Conservation (phyloP, 2,888 invertebrate species). For the Baccha elongata region DNA sequence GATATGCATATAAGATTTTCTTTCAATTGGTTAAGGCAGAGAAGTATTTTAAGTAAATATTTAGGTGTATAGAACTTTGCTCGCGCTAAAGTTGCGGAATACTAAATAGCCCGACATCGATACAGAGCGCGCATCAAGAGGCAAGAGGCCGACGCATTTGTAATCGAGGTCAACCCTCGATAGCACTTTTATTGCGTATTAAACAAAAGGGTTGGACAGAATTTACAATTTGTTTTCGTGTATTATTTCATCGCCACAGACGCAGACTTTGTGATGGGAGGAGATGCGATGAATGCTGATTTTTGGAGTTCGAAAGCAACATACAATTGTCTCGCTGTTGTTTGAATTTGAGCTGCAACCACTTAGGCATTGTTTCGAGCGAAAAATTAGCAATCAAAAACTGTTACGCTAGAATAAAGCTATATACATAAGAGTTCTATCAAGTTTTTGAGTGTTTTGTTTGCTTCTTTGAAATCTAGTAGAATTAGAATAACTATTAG, state of each 20-base stretch:
- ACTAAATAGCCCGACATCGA: slow-evolving; percentile 44
- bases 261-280: slow-evolving; percentile 29
- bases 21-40: slow-evolving; percentile 1
- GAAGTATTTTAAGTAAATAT: slow-evolving; percentile 34
- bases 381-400: too few relatives aligned
- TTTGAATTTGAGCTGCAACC: slow-evolving; percentile 21
- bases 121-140: neutral
- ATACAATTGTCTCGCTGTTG: slow-evolving; percentile 15
- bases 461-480: too few relatives aligned
- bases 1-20: slow-evolving; percentile 54
- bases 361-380: neutral
- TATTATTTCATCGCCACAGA: slow-evolving; percentile 51
- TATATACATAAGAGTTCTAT: too few relatives aligned
- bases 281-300: slow-evolving; percentile 63
- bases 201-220: slow-evolving; percentile 67
- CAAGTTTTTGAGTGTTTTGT: too few relatives aligned
- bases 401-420: too few relatives aligned
- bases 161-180: slow-evolving; percentile 72
- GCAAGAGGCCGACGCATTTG: slow-evolving; percentile 40
- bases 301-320: slow-evolving; percentile 25
- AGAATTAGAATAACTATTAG: too few relatives aligned
- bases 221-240: slow-evolving; percentile 63
- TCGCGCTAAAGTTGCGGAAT: slow-evolving; percentile 52
- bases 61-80: slow-evolving; percentile 49
- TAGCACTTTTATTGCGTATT: slow-evolving; percentile 64